Evolutionary conservation across 2,113 vertebrate genomes (phyloP), one percentile per base, ranked within the genome.

Genomic region (Kryptolebias marmoratus): DNA sequence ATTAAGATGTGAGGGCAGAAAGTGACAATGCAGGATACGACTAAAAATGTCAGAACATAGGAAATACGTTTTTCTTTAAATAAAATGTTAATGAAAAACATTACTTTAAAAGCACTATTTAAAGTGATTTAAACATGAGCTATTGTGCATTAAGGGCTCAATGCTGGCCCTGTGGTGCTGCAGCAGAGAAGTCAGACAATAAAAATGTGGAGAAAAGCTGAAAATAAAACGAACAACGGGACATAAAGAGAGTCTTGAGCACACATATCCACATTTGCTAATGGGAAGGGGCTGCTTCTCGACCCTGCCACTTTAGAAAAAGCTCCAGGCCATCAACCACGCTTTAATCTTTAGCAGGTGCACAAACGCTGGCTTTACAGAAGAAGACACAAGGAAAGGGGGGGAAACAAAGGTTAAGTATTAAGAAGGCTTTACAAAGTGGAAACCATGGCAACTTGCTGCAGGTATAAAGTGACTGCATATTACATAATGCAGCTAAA

Each of bases 261-360:
- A 80, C 71, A 71, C 55, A 80, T 55, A 71, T 81, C 68, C 68
- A 49, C 74, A 79, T 85, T 72, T 83, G 61, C 77, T 88, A 78
- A 90, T 77, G 71, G 75, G 77, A 81, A 68, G 58, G 39, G 81
- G 59, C 77, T 66, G 55, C n/a, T 56, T 75, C 59, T 72, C 52
- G 28, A 75, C 73, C 64, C 42, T 60, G 77, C 74, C 64, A 57
- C 77, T 66, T 78, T 82, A 70, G 81, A 86, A 85, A 82, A 79
- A 86, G 74, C 73, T 52, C 67, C 18, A 15, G 66, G 75, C 84
- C 63, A 65, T 79, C 79, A n/a, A 73, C 49, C 53, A 48, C 4
- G 67, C 88, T 91, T 91, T 90, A 90, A 89, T 92, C 90, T 91
- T 86, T 70, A 64, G 82, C 90, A 93, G 90, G 89, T 89, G 90